Evolutionary conservation across 1,140 invertebrate genomes (phyloP), one percentile per base, ranked within the genome.

Genomic region (Calliopsis andreniformis): DNA sequence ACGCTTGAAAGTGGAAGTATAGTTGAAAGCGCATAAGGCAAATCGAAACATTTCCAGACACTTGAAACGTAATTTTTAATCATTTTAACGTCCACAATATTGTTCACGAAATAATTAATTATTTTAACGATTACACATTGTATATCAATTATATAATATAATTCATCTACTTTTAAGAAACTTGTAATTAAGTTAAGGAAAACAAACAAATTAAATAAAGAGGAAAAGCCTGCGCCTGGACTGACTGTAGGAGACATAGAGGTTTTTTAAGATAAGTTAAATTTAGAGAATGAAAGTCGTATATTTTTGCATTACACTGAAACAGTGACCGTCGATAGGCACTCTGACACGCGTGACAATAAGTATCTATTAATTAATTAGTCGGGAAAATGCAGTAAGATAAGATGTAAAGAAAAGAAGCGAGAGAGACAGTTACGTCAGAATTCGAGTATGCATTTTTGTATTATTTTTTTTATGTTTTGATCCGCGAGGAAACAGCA

Each of bases 301-400:
- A 25, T 59, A 49, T 73, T 73, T 78, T 72, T 49, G 14, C 32
- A 51, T 47, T 12, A 23, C 35, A 5, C 8, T 20, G 20, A 66
- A 16, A 4, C n/a, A 16, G 18, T 8, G 0, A 23, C 30, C 12
- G 10, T 55, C 63, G 55, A 63, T 78, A 56, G 77, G 30, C 71
- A 76, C 55, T 71, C 82, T 76, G 80, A 72, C n/a, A 28, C 43
- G 73, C 28, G 80, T 75, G 85, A 87, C 82, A 87, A 87, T 83
- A 87, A 86, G 12, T 61, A 83, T 80, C 25, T 75, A 77, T 69
- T 67, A 84, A 82, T 75, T 45, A 67, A 69, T 51, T 61, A 80
- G 28, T 70, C 42, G 14, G 53, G 56, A 56, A 23, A 53, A 45
- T 53, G 67, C 3, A 51, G 51, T 64, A 71, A 71, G 45, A 45